Base-by-base conservation (phyloP, 2,113 vertebrate species). In the Heterotis niloticus region DNA sequence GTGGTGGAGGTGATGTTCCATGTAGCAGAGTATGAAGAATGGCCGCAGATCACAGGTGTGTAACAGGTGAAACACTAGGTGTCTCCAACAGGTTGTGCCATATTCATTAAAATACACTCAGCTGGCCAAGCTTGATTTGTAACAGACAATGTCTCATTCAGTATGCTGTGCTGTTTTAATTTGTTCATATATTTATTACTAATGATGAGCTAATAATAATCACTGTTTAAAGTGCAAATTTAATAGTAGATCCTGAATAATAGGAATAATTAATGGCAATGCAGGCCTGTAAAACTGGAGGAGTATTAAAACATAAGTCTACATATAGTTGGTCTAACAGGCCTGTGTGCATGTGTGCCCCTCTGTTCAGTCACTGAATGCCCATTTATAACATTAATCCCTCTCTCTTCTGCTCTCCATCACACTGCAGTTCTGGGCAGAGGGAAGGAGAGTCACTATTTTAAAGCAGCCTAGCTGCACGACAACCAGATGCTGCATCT, bases 61-160 rank as follows among this genome's bases (percentile, higher is more conserved):
- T 54, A 52, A 14, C 23, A 20, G 9, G 18, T 51, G 9, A 52
- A 54, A 54, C 52, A 44, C n/a, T 17, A 65, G 0, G 20, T 71
- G 69, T 72, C 69, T 18, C 51, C 69, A 72, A 72, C 69, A 72
- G 18, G 44, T 34, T 72, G 23, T 44, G 7, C 11, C 17, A 70
- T 11, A n/a, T 20, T 70, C 68, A 51, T 20, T 70, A 70, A 54
- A 52, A 51, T 34, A 52, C 44, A 1, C 4, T 71, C 52, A 5
- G 51, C 29, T 71, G n/a, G 11, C 51, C 5, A 20, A 16, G 59
- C 69, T 28, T 44, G 44, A 34, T 71, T 71, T 71, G 34, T 20
- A 44, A 44, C 34, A 44, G 34, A 44, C 34, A 44, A 44, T 44
- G 34, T 44, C 34, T 44, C 34, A 44, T 4, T 44, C 34, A 44